These are phyloP conservation scores for Rhagoletis pomonella DNA, from an alignment of 1,140 invertebrate species.

Conservation along the genomic window DNA sequence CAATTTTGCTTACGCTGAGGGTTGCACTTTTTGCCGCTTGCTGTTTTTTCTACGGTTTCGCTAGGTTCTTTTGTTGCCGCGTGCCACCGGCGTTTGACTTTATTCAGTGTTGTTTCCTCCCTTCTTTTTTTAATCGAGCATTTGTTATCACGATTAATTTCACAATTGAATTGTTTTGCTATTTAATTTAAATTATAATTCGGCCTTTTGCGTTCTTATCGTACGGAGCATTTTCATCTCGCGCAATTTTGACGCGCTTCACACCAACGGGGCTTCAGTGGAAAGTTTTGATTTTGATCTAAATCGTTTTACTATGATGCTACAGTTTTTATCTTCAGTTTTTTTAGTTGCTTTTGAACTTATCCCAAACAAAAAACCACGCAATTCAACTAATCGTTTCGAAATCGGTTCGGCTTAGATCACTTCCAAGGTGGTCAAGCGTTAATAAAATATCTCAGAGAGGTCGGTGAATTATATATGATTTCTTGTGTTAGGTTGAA, in stretches of 20 bases:
- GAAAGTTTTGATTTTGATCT: no score
- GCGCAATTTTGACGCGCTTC: background rate
- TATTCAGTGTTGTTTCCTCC: background rate
- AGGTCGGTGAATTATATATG: no score
- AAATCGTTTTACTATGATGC: no score
- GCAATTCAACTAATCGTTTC: no score
- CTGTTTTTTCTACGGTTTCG: background rate
- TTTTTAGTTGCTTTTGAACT: no score
- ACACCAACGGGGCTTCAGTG: background rate
- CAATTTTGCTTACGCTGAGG: background rate
- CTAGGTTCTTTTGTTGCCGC: background rate
- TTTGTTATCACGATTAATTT: slow-evolving; percentile 50
- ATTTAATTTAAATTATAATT: slow-evolving; percentile 15
- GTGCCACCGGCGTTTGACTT: background rate
- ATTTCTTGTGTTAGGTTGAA: no score
- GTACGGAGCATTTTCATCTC: background rate
- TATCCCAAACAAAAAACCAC: no score
- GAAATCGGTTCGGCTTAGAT: no score
- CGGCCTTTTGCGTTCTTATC: background rate
- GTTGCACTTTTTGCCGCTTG: slow-evolving; percentile 12
- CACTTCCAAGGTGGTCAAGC: no score
- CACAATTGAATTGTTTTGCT: slow-evolving; percentile 43
- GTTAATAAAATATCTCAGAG: no score
- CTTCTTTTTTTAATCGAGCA: background rate
- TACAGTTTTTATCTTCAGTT: no score